Base-by-base conservation (phyloP, 2,888 invertebrate species). In the Stenodema calcarata region DNA sequence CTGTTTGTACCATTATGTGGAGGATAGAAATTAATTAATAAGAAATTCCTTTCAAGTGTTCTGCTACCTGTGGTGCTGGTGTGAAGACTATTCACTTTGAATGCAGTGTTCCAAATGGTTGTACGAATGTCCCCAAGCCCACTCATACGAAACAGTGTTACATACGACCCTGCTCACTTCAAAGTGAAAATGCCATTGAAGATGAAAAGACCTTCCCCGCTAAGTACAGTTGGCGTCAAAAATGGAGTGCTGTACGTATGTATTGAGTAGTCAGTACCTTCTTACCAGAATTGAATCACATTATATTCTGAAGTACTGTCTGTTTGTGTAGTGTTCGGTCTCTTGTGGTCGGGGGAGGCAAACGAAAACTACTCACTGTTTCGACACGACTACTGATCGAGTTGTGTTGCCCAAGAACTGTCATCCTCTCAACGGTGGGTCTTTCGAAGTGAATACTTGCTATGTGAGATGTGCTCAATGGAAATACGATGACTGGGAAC, bases 281-380 rank as follows among this genome's bases (percentile, higher is more conserved):
- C 30, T 54, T 11, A 54, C 54, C n/a, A 6, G 11, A 2, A 54
- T 54, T 4, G 35, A 35, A 4, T 2, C 7, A 35, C 7, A n/a
- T 35, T 35, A 35, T 35, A 35, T 7, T 7, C 35, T 50, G 16
- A 9, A 50, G 14, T 50, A n/a, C 23, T 70, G 23, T 16, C 16
- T 18, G 7, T 70, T 27, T n/a, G 16, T 79, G 73, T 89, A 94
- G 94, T 95, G 95, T 90, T 94, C 94, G 11, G 93, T 92, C 4
- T 92, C 93, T 1, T 95, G 95, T 90, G 95, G 95, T 0, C 91
- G 91, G 28, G 95, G 94, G 30, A 91, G 91, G 89, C 91, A 92
- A 86, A 91, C 91, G 79, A 91, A 93, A 35, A 91, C 91, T 0
- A 92, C 92, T 84, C 92, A 92, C 90, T 94, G 94, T 89, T 92